A percentile compares a stretch with the other conserved stretches of the same genome.
Conservation (phyloP, 2,797 vertebrate genomes). For the Anomalospiza imberbis region DNA sequence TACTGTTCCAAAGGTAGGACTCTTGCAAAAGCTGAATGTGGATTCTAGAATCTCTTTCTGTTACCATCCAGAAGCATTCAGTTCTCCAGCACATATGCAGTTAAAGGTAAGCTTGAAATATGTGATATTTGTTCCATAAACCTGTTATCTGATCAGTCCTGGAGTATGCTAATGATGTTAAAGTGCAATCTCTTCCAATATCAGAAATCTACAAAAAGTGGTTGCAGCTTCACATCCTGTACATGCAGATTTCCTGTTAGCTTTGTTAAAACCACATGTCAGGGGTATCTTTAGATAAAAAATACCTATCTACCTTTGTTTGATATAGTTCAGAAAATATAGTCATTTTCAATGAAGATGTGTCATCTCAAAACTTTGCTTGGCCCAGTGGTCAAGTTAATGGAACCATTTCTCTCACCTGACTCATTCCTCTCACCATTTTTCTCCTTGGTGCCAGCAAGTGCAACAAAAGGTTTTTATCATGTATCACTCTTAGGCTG, state of each 20-base stretch:
- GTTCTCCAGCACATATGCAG: slow-evolving; percentile 75
- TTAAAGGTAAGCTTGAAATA: slow-evolving; percentile 69
- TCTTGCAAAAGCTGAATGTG: slow-evolving; percentile 78
- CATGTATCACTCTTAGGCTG: not conserved
- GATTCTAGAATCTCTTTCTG: slow-evolving; percentile 82
- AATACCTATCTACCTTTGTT: not conserved
- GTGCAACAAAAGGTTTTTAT: not conserved
- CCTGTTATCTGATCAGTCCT: not conserved
- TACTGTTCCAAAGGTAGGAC: slow-evolving; percentile 78
- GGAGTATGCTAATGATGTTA: not conserved
- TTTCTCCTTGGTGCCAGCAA: not conserved
- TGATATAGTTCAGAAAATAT: not conserved
- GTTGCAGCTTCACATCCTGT: not conserved
- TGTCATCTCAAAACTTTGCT: not conserved
- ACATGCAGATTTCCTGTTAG: not conserved
- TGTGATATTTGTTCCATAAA: not conserved
- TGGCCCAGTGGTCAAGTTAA: not conserved
- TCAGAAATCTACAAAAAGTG: not conserved
- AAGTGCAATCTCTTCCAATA: not conserved
- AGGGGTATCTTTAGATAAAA: not conserved
- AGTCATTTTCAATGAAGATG: not conserved
- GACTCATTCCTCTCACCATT: not conserved
- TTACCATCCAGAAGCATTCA: slow-evolving; percentile 83
- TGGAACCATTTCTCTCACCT: not conserved
- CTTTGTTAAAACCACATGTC: not conserved